Evolutionary conservation across 2,888 invertebrate genomes (phyloP), one percentile per base, ranked within the genome.

Genomic region (Selenia dentaria): DNA sequence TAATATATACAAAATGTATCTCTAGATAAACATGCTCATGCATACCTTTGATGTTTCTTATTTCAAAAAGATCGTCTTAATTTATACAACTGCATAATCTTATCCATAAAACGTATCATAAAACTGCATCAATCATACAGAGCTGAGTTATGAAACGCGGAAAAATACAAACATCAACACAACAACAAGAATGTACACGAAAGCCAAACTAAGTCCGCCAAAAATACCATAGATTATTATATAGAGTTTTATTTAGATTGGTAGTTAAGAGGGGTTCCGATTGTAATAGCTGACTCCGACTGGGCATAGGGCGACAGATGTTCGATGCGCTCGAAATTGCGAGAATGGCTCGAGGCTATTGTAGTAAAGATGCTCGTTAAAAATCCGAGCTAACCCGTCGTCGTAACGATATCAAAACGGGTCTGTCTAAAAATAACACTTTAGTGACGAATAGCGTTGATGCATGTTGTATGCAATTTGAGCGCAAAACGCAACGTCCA

Each of bases 251-350:
- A 26, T 66, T 69, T 75, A 22, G 22, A 8, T 63, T 58, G 63
- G 71, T 52, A 51, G 64, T 52, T 47, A 25, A 36, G 66, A 79
- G 82, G 86, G 79, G 77, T 70, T 72, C 77, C 80, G 81, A 83
- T 82, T 75, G 4, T 16, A 83, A 83, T 79, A 67, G 82, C 77
- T 29, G 39, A 27, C 12, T 22, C 2, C 6, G 8, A 3, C 24
- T 20, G 36, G 26, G 32, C 12, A 75, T 71, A 79, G 73, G 64
- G 70, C 76, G 86, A 80, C 89, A 89, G 87, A 88, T 89, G 89
- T 84, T 84, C 68, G 64, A 64, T 65, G 66, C 60, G 59, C 68
- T 64, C 64, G 67, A 56, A 59, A 67, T 65, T 47, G 38, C 51
- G 58, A 63, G 74, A 76, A 78, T 75, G 72, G 81, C 78, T 77